Evolutionary conservation across 1,140 invertebrate genomes (phyloP).

Genomic region (Drosophila sproati): DNA sequence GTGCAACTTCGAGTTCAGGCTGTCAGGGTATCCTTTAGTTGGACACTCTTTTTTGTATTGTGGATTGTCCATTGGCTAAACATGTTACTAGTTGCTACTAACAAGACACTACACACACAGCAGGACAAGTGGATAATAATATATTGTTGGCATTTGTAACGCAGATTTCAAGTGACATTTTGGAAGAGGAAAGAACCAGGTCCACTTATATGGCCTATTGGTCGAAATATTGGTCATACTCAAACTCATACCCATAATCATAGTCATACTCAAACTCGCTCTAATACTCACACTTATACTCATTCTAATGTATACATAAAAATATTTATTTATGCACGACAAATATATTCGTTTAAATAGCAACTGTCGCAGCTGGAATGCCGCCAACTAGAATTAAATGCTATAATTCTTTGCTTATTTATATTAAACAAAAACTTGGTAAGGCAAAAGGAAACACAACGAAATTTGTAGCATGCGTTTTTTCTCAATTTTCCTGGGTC

Average conservation of each 20-base stretch:
- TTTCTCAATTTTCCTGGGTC: constrained; percentile 3
- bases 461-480: constrained; percentile 52
- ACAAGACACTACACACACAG: constrained; percentile 43
- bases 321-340: constrained; percentile 6
- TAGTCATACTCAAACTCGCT: not conserved
- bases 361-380: constrained; percentile 16
- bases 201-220: constrained; percentile 17
- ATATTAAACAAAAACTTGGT: constrained; percentile 57
- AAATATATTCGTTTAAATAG: not conserved
- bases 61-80: constrained; percentile 39
- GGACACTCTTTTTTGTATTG: not conserved
- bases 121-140: constrained; percentile 64
- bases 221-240: not conserved
- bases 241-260: not conserved
- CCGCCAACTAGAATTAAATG: constrained; percentile 37
- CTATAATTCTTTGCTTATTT: constrained; percentile 76
- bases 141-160: constrained; percentile 63
- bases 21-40: not conserved
- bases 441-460: constrained; percentile 61
- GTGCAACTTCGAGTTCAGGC: no score
- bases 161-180: constrained; percentile 42
- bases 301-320: not conserved
- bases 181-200: constrained; percentile 18
- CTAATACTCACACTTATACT: not conserved
- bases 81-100: constrained; percentile 37